phyloP scores from a whole-genome alignment of 2,113 vertebrate species.

The Nymphicus hollandicus region DNA sequence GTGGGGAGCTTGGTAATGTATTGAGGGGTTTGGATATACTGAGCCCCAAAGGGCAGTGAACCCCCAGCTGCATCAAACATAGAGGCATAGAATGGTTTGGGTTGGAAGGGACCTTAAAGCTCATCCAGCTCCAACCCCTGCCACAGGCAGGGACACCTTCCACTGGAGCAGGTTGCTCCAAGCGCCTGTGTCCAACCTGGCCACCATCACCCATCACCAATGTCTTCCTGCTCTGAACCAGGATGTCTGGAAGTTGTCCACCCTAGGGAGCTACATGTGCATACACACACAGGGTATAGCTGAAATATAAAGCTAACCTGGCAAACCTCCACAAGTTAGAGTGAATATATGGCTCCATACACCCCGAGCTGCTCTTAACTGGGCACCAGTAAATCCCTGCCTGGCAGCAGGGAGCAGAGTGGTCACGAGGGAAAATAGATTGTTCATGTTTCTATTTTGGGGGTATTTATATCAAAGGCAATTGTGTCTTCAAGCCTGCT shows the following conservation, averaged over 20 bases:
- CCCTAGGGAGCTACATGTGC: fast-evolving
- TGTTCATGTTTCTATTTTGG: neutral
- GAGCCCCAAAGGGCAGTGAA: neutral
- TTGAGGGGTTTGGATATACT: fast-evolving
- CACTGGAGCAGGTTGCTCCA: neutral
- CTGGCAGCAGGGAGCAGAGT: neutral
- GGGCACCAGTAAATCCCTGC: neutral
- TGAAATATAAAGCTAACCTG: neutral
- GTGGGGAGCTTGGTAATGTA: fast-evolving
- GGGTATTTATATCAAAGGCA: neutral
- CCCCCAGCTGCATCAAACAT: fast-evolving
- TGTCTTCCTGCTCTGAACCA: neutral
- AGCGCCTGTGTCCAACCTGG: neutral
- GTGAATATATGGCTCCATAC: neutral
- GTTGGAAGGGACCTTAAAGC: neutral
- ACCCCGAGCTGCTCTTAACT: fast-evolving
- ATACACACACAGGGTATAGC: fast-evolving
- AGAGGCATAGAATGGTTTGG: neutral
- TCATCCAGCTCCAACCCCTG: fast-evolving
- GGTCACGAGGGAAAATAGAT: neutral
- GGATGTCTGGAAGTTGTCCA: too few species aligned
- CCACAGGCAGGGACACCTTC: neutral
- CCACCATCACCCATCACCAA: too few species aligned
- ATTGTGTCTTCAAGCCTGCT: neutral
- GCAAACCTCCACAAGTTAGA: neutral